Evolutionary conservation across 2,797 vertebrate species (phyloP), one percentile per base, ranked within the genome.

Genomic region (Macrochelys suwanniensis): DNA sequence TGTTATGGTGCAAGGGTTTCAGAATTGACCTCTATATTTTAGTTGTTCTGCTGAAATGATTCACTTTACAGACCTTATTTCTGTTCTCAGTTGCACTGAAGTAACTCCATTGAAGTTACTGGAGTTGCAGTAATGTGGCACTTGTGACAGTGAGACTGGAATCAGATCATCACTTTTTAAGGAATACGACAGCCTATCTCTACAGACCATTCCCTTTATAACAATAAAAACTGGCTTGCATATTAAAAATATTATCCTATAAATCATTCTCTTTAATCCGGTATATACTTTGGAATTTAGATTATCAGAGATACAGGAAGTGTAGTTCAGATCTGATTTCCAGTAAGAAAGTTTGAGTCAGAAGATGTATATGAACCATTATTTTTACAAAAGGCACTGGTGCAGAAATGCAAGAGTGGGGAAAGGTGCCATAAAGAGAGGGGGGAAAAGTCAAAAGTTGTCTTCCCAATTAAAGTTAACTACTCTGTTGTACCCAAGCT

Each of bases 11-110:
- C 89, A 84, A 89, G 81, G 80, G 17, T 65, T 89, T 87, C 16
- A 80, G 91, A 92, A 79, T 6, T 85, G 2, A 4, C 71, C 49
- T 82, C 3, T 37, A 45, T 7, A 85, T 82, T n/a, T 82, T 80
- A 87, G 93, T 54, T 23, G 4, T 84, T 84, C 85, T 68, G 84
- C 90, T 76, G 85, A 96, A 95, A 92, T 88, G 16, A 68, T 91
- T 16, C 12, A 47, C n/a, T 89, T 95, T 91, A 65, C 90, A 47
- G 92, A 80, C 49, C 59, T 89, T 76, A 71, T 50, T 95, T 28
- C 59, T 82, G 9, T 85, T 94, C 81, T 65, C 61, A 84, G 33
- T 80, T 85, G 82, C 23, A 5, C 6, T 61, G 37, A 54, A 84
- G 88, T 81, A 92, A 80, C 5, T 53, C 37, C 84, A n/a, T 51